Conservation (phyloP, 1,140 invertebrate genomes). For the Conus ventricosus region DNA sequence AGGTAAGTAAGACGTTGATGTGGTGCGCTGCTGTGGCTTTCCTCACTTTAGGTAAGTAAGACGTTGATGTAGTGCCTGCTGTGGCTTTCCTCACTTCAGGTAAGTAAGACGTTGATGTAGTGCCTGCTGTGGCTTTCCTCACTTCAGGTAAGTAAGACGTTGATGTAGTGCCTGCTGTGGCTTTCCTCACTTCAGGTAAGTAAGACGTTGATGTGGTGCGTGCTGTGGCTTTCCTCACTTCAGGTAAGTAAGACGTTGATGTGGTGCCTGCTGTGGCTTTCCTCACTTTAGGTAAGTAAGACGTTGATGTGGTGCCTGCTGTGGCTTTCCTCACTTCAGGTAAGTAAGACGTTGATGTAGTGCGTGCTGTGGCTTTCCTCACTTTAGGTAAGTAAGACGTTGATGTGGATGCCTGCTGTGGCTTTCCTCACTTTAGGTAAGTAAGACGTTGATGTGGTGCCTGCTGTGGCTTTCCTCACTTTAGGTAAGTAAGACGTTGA, state of each 20-base stretch:
- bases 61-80: constrained; percentile 67
- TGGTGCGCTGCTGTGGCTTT: constrained; percentile 72
- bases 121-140: constrained; percentile 72
- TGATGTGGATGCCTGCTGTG: constrained; percentile 70
- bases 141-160: constrained; percentile 69
- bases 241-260: constrained; percentile 61
- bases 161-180: constrained; percentile 66
- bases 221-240: constrained; percentile 73
- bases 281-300: constrained; percentile 68
- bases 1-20: too few relatives aligned
- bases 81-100: constrained; percentile 72
- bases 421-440: constrained; percentile 72
- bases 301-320: too few relatives aligned
- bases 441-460: too few relatives aligned
- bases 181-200: constrained; percentile 71
- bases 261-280: constrained; percentile 71
- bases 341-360: constrained; percentile 61
- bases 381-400: constrained; percentile 69
- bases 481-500: too few relatives aligned
- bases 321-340: constrained; percentile 72
- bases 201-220: constrained; percentile 62
- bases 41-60: constrained; percentile 69
- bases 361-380: constrained; percentile 72
- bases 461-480: constrained; percentile 71
- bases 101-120: constrained; percentile 61